Conservation (phyloP, 2,113 vertebrate genomes). For the Thunnus maccoyii region DNA sequence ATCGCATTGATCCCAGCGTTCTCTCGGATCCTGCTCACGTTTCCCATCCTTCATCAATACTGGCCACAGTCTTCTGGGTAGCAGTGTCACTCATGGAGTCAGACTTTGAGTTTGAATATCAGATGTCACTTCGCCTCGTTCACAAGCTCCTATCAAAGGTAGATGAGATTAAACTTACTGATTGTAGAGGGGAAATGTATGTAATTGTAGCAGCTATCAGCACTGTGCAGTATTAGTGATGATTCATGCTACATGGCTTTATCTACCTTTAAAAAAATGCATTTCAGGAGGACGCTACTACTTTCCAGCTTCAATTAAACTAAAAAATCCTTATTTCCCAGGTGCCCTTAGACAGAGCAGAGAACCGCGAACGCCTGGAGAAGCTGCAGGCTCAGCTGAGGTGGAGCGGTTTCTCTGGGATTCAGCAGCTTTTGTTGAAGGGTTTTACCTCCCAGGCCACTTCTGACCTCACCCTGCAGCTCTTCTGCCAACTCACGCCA, state of each 20-base stretch:
- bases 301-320: neutral
- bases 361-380: slow-evolving; percentile 96
- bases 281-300: neutral
- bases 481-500: slow-evolving; percentile 96
- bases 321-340: slow-evolving; percentile 62
- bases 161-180: slow-evolving; percentile 1
- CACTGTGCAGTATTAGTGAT: neutral
- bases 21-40: slow-evolving; percentile 91
- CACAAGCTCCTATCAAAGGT: slow-evolving; percentile 92
- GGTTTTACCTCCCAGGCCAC: slow-evolving; percentile 97
- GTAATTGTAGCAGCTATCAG: neutral
- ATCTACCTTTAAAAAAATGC: neutral
- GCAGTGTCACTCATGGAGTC: slow-evolving; percentile 98
- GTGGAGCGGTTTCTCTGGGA: slow-evolving; percentile 96
- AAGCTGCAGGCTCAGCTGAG: slow-evolving; percentile 96
- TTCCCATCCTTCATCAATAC: slow-evolving; percentile 93
- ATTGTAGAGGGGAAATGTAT: neutral
- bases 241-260: too few species aligned
- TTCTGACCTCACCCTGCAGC: slow-evolving; percentile 94
- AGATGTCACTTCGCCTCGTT: slow-evolving; percentile 94
- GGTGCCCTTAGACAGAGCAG: slow-evolving; percentile 94
- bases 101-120: slow-evolving; percentile 98
- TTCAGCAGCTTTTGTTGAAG: slow-evolving; percentile 97
- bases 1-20: slow-evolving; percentile 89
- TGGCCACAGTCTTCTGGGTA: slow-evolving; percentile 98